Percentiles rank a stretch among this genome's conserved stretches.
phyloP scores from a whole-genome alignment of 1,140 invertebrate species.

The Orchestia grillus region DNA sequence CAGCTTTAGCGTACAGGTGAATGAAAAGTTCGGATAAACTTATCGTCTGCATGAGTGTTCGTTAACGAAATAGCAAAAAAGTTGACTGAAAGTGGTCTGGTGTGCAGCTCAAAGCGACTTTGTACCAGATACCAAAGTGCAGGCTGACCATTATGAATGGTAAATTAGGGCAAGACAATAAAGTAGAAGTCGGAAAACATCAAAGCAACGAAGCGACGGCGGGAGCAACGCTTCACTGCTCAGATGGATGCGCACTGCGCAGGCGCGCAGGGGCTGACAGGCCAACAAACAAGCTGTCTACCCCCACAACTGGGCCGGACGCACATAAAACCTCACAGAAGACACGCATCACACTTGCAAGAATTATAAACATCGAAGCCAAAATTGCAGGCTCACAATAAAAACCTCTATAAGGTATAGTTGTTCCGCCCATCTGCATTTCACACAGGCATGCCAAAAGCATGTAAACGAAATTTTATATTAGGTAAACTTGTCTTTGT shows the following conservation, averaged over 20 bases:
- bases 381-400: background rate
- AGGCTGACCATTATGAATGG: background rate
- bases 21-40: background rate
- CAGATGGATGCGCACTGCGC: background rate
- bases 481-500: background rate
- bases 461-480: background rate
- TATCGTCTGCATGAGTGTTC: background rate
- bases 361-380: background rate
- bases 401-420: background rate
- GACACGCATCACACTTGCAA: background rate
- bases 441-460: background rate
- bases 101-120: background rate
- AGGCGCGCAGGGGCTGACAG: background rate
- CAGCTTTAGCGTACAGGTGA: background rate
- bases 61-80: background rate
- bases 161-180: background rate
- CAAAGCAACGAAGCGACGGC: background rate
- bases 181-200: background rate
- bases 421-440: background rate
- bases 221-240: background rate
- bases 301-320: background rate
- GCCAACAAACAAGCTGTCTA: slow-evolving; percentile 7
- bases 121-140: background rate
- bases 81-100: background rate
- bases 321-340: background rate